Percentiles rank a stretch among this genome's conserved stretches.
These are phyloP conservation scores for Adrianichthys oophorus DNA, from an alignment of 2,797 vertebrate genomes.

Conservation along the genomic window DNA sequence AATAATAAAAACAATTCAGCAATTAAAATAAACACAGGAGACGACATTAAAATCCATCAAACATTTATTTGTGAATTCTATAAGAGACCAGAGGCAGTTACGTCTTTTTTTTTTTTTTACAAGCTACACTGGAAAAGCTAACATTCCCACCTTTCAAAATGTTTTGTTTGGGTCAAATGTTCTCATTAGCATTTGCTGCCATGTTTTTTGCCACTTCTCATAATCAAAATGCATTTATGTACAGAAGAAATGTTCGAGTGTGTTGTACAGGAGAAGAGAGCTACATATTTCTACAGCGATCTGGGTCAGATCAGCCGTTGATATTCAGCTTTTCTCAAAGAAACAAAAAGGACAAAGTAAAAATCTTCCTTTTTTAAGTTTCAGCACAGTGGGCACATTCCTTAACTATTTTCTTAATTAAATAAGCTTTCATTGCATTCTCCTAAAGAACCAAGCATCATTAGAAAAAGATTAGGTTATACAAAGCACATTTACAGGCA, in stretches of 20 bases:
- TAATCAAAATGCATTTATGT: slow-evolving; percentile 67
- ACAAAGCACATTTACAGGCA: slow-evolving; percentile 74
- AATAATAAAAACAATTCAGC: too few species aligned
- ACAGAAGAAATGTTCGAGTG: slow-evolving; percentile 69
- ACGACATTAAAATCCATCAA: slow-evolving; percentile 58
- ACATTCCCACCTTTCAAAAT: slow-evolving; percentile 53
- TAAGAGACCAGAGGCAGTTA: slow-evolving; percentile 76
- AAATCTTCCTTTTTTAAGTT: slow-evolving; percentile 60
- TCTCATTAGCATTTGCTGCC: slow-evolving; percentile 26
- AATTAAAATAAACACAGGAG: background rate
- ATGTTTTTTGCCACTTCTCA: slow-evolving; percentile 16
- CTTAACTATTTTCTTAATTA: slow-evolving; percentile 33
- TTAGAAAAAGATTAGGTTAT: slow-evolving; percentile 55
- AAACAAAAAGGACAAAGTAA: slow-evolving; percentile 59
- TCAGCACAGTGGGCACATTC: slow-evolving; percentile 42
- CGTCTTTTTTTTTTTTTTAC: slow-evolving; percentile 57
- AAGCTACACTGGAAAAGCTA: slow-evolving; percentile 61
- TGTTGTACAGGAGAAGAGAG: slow-evolving; percentile 58
- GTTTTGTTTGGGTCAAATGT: slow-evolving; percentile 28
- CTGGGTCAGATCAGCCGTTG: slow-evolving; percentile 57
- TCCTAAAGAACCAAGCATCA: slow-evolving; percentile 49
- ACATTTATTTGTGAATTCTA: slow-evolving; percentile 79
- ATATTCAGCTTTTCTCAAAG: slow-evolving; percentile 77
- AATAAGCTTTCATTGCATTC: slow-evolving; percentile 56
- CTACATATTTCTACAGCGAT: slow-evolving; percentile 73